These are phyloP conservation scores for Entomobrya proxima DNA, from an alignment of 2,888 invertebrate species.

Conservation along the genomic window DNA sequence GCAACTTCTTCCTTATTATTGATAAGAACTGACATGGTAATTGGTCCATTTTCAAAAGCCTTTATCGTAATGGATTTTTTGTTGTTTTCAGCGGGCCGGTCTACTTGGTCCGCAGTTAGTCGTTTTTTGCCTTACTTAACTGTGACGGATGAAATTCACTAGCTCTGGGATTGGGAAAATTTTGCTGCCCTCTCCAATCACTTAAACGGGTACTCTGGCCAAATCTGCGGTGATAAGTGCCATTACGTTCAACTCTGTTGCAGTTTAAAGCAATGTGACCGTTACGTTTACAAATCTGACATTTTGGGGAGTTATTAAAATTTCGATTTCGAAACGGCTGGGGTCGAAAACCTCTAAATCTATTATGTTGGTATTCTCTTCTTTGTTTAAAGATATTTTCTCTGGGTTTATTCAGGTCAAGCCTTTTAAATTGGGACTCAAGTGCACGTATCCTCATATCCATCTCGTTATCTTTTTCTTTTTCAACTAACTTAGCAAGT, in stretches of 20 bases:
- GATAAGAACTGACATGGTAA: background rate
- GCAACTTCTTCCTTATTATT: background rate
- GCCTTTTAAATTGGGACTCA: background rate
- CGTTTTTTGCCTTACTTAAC: background rate
- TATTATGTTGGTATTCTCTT: no score
- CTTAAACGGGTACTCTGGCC: no score
- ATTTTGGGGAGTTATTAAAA: background rate
- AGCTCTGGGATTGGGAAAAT: background rate
- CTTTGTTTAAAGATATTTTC: no score
- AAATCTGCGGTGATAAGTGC: no score
- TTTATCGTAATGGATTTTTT: no score
- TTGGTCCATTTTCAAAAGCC: no score
- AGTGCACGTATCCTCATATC: no score
- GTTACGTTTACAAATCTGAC: background rate
- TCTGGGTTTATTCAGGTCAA: background rate
- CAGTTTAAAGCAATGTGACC: constrained; percentile 13
- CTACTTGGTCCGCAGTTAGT: background rate
- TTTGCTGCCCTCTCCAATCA: no score
- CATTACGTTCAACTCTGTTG: background rate
- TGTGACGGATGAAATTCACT: background rate
- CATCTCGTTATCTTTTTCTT: no score
- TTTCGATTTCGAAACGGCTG: background rate
- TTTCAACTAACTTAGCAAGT: background rate
- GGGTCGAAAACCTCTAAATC: background rate
- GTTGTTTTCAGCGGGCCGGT: background rate